A percentile compares a stretch with the other conserved stretches of the same genome.
Evolutionary conservation across 2,797 vertebrate genomes (phyloP).

Genomic region (Coregonus suidteri): DNA sequence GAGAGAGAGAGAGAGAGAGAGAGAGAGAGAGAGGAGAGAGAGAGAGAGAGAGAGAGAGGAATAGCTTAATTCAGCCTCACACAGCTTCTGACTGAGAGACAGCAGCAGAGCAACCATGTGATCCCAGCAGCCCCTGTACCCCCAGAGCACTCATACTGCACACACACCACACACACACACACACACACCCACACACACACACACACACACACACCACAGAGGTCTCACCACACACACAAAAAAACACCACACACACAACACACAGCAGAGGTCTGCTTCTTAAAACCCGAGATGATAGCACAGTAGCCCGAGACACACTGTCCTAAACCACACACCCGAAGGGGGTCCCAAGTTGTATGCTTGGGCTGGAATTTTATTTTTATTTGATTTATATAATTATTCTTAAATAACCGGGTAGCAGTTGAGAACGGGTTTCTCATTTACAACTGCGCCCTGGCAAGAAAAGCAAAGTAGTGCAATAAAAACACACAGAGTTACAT

Average conservation of each 20-base stretch:
- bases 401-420: no score
- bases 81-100: neutral
- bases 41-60: neutral
- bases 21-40: no score
- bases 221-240: no score
- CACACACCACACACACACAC: no score
- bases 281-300: neutral
- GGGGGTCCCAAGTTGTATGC: neutral
- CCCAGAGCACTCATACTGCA: neutral
- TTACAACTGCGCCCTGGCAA: no score
- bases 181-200: neutral
- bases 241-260: neutral
- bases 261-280: neutral
- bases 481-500: no score
- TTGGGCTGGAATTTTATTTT: no score
- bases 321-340: neutral
- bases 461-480: no score
- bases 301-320: neutral
- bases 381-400: no score
- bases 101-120: slow-evolving; percentile 43
- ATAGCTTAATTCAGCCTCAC: slow-evolving; percentile 48
- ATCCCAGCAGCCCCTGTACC: slow-evolving; percentile 17
- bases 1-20: slow-evolving; percentile 5
- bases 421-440: no score
- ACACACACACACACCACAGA: neutral